Percentiles rank a stretch among this genome's conserved stretches.
Conservation (phyloP, 2,888 invertebrate species). For the Iselma pallidipennis region DNA sequence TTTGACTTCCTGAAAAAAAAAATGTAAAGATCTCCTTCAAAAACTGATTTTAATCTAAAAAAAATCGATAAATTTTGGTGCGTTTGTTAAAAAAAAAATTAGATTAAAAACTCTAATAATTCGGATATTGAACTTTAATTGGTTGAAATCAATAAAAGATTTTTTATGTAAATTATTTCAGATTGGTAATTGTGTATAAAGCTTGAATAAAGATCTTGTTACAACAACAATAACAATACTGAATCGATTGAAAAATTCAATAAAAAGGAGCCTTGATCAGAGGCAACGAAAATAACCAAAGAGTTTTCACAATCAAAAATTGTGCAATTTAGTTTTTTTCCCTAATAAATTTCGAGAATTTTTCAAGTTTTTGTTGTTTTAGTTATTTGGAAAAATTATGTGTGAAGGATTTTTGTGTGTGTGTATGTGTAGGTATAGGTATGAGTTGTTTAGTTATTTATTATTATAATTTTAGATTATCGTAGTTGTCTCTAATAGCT, state of each 20-base stretch:
- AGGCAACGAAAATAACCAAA: neutral
- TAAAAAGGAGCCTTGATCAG: conserved; percentile 24
- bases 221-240: neutral
- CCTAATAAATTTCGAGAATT: neutral
- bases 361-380: conserved; percentile 4
- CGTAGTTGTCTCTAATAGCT: conserved; percentile 26
- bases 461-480: conserved; percentile 27
- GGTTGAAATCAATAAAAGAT: no score
- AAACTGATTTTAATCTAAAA: no score
- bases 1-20: no score
- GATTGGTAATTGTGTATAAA: no score
- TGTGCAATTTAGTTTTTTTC: neutral
- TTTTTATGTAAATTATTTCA: no score
- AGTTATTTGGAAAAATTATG: conserved; percentile 13
- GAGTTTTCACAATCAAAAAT: conserved; percentile 19
- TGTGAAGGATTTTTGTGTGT: conserved; percentile 36
- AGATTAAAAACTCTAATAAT: no score
- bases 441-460: conserved; percentile 23
- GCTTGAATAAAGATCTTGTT: no score
- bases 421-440: no score
- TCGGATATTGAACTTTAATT: no score
- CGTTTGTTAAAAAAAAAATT: no score
- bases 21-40: no score
- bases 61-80: no score
- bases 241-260: neutral